These are phyloP conservation scores for Heliothis virescens DNA, from an alignment of 1,140 invertebrate species.

Conservation along the genomic window DNA sequence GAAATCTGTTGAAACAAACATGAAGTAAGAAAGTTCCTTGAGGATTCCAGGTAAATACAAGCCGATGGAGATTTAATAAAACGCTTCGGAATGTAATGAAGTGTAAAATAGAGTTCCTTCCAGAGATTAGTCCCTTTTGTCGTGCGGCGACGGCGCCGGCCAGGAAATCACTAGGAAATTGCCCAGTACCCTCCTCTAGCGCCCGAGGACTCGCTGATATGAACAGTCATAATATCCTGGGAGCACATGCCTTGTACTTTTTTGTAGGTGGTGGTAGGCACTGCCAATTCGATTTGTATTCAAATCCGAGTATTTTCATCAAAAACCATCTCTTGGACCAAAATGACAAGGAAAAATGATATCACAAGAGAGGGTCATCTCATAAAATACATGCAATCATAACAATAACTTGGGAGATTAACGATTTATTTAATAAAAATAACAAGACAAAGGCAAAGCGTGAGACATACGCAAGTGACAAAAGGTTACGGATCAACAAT, in stretches of 20 bases:
- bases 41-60: conserved; percentile 34
- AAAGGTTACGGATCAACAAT: conserved; percentile 43
- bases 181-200: conserved; percentile 61
- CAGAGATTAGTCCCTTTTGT: conserved; percentile 78
- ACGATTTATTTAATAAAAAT: conserved; percentile 20
- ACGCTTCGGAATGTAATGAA: conserved; percentile 70
- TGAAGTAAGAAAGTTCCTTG: conserved; percentile 16
- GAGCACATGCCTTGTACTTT: conserved; percentile 20
- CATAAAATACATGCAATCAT: not conserved
- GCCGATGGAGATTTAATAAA: conserved; percentile 57
- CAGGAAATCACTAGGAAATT: conserved; percentile 78
- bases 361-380: not conserved
- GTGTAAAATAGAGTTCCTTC: conserved; percentile 77
- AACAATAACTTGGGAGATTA: conserved; percentile 25
- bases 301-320: too few relatives aligned
- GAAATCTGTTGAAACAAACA: conserved; percentile 34
- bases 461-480: conserved; percentile 45
- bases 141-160: conserved; percentile 50
- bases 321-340: not conserved
- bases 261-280: not conserved
- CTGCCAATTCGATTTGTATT: too few relatives aligned
- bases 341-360: not conserved
- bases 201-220: conserved; percentile 36
- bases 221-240: conserved; percentile 46
- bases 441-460: conserved; percentile 1